Evolutionary conservation across 2,888 invertebrate species (phyloP).

Genomic region (Drosophila kuntzei): DNA sequence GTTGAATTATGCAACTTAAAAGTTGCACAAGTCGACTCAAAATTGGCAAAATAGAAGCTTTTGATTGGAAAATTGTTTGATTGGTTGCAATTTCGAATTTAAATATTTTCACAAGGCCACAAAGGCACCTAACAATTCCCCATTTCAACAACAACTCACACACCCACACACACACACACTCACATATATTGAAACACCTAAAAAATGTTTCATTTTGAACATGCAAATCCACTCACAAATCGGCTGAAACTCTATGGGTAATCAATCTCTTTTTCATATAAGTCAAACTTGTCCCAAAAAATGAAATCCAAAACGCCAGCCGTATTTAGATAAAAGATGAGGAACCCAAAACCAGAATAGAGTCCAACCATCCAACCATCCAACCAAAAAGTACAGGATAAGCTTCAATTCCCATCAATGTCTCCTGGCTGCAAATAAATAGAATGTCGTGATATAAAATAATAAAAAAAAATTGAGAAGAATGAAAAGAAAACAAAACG

Average conservation of each 20-base stretch:
- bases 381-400: constrained; percentile 23
- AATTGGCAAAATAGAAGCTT: constrained; percentile 76
- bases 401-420: constrained; percentile 49
- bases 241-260: constrained; percentile 55
- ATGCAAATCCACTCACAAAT: constrained; percentile 78
- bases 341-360: constrained; percentile 20
- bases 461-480: constrained; percentile 33
- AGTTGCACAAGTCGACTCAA: constrained; percentile 72
- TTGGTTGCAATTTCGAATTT: constrained; percentile 81
- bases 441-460: constrained; percentile 44
- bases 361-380: neutral
- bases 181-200: constrained; percentile 17
- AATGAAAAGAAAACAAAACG: constrained; percentile 36
- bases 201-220: constrained; percentile 61
- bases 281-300: constrained; percentile 73
- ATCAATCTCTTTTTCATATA: constrained; percentile 78
- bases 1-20: constrained; percentile 82
- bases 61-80: constrained; percentile 81
- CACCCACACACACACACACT: constrained; percentile 7
- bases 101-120: constrained; percentile 76
- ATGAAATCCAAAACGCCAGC: constrained; percentile 40
- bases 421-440: constrained; percentile 58
- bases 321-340: constrained; percentile 48
- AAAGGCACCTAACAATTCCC: constrained; percentile 42
- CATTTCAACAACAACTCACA: constrained; percentile 12